Percentiles rank a stretch among this genome's conserved stretches.
These are phyloP conservation scores for Psilopogon haemacephalus DNA, from an alignment of 2,113 vertebrate genomes.

Conservation along the genomic window DNA sequence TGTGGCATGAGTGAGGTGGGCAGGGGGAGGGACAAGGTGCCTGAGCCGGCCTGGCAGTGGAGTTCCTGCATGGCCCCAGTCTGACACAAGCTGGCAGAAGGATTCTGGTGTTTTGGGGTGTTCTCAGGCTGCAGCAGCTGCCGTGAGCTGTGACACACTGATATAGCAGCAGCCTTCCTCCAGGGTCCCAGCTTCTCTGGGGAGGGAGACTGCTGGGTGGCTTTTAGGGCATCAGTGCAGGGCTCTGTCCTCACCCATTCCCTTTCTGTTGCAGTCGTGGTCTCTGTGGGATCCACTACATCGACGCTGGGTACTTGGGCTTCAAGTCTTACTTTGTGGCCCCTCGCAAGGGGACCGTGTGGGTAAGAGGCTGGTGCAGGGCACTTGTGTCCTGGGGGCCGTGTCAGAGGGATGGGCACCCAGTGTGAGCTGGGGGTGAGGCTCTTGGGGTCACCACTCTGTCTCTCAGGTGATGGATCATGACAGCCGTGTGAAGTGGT, in stretches of 20 bases:
- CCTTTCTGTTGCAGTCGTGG: conserved; percentile 70
- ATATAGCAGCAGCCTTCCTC: background rate
- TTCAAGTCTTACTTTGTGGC: conserved; percentile 83
- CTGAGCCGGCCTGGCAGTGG: too few relatives aligned
- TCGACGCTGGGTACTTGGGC: conserved; percentile 84
- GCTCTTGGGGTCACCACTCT: background rate
- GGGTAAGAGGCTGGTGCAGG: conserved; percentile 79
- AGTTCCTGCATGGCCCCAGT: too few relatives aligned
- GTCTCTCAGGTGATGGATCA: rapidly evolving
- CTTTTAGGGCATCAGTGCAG: rapidly evolving
- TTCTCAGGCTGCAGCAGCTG: background rate
- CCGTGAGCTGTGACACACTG: background rate
- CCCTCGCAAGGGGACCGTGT: conserved; percentile 85
- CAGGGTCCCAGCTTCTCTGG: background rate
- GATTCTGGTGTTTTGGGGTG: background rate
- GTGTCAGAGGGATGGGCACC: background rate
- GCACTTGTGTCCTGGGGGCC: background rate
- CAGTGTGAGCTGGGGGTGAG: background rate
- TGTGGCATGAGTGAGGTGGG: too few relatives aligned
- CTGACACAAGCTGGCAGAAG: background rate
- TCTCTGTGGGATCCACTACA: conserved; percentile 89
- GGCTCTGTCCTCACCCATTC: rapidly evolving
- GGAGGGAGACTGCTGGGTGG: background rate
- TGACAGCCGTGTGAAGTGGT: background rate
- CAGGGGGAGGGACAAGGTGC: too few relatives aligned